Base-by-base conservation (phyloP, 2,113 vertebrate genomes). In the Mesoclemmys tuberculata region DNA sequence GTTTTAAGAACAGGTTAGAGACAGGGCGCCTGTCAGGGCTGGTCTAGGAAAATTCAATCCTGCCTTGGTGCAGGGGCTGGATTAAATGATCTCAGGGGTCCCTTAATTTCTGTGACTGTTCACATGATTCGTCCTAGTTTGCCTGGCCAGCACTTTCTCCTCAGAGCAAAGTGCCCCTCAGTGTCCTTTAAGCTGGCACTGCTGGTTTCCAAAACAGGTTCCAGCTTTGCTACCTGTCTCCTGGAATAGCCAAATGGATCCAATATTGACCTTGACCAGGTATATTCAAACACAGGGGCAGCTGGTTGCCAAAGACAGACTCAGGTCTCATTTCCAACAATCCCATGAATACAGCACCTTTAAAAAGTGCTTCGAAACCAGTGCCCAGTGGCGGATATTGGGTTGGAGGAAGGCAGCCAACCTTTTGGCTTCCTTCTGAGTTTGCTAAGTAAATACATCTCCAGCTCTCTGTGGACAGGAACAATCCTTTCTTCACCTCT, bases 381-480 rank as follows among this genome's bases (percentile, higher is more conserved):
- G 13, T 18, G 54, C n/a, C 80, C 38, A 10, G 7, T 38, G 80
- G n/a, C 54, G 54, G 52, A 82, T 27, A 55, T 29, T 41, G 54
- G 80, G n/a, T 18, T 80, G 78, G 78, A 80, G 46, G 78, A 51
- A 19, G 31, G 31, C 78, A n/a, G 78, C 48, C 13, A 26, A 19
- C 27, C 71, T 24, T 7, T 9, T 1, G 84, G 9, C 31, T 41
- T 26, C 71, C 75, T 4, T 46, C 84, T 80, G 9, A 0, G 0
- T 5, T 4, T 0, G 0, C 49, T 0, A 35, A 2, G 11, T 8
- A 13, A 24, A 27, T 0, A 1, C 35, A 16, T 2, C 56, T 21
- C 31, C 3, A 1, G 38, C 75, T 35, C 29, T 14, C 1, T 3
- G 10, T 0, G 61, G 81, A 22, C 5, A 21, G 56, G 46, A 56